Conservation (phyloP, 1,140 invertebrate genomes). For the Tyrophagus putrescentiae region DNA sequence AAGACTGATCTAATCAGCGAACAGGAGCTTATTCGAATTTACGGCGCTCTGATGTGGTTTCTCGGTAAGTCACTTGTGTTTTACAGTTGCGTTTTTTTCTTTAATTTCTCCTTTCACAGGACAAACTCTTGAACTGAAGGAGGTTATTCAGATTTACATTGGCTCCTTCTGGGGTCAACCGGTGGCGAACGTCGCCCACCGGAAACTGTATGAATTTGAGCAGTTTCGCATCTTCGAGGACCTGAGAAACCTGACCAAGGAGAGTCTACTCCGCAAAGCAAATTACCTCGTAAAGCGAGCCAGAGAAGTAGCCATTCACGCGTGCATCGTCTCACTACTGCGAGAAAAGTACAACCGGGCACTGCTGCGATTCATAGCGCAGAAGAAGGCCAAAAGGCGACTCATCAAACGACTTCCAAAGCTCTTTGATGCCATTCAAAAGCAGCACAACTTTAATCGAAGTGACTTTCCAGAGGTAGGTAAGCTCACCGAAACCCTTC, state of each 20-base stretch:
- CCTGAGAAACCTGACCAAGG: constrained; percentile 41
- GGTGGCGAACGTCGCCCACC: constrained; percentile 42
- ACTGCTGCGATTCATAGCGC: constrained; percentile 47
- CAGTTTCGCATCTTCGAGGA: constrained; percentile 44
- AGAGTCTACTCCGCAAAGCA: constrained; percentile 43
- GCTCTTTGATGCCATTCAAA: constrained; percentile 35
- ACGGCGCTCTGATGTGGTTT: constrained; percentile 61
- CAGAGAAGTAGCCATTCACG: constrained; percentile 44
- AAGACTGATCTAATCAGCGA: constrained; percentile 58
- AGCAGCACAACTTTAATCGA: constrained; percentile 40
- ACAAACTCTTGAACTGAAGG: constrained; percentile 44
- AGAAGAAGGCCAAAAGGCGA: constrained; percentile 47
- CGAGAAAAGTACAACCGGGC: background rate
- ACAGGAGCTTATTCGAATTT: constrained; percentile 56
- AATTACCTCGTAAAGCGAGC: constrained; percentile 47
- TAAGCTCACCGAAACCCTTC: constrained; percentile 45
- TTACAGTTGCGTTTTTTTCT: background rate
- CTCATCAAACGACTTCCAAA: constrained; percentile 40
- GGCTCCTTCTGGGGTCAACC: constrained; percentile 49
- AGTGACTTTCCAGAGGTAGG: constrained; percentile 45
- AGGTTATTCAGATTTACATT: constrained; percentile 47
- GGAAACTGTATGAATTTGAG: constrained; percentile 44
- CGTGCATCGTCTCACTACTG: constrained; percentile 40
- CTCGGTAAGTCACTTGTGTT: constrained; percentile 32
- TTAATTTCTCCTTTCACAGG: background rate